Conservation (phyloP, 2,888 invertebrate genomes). For the Pristionchus fissidentatus region DNA sequence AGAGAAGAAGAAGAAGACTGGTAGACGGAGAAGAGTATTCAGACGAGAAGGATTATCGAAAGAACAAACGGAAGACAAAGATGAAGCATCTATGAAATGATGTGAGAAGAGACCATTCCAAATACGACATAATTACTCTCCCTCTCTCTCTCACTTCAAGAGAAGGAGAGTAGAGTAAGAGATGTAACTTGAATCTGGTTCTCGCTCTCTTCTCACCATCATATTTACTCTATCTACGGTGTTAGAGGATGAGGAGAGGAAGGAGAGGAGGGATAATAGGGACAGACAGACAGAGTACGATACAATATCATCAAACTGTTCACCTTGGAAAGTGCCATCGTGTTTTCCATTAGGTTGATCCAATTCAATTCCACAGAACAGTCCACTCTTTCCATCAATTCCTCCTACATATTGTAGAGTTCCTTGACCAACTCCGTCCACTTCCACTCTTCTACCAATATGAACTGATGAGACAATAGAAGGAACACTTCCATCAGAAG, state of each 20-base stretch:
- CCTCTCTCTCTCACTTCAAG: not conserved
- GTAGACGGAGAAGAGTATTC: not conserved
- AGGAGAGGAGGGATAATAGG: not conserved
- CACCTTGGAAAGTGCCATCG: constrained; percentile 79
- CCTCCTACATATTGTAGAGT: constrained; percentile 80
- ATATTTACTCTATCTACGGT: not conserved
- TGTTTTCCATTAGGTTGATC: constrained; percentile 80
- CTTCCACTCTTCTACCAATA: constrained; percentile 25
- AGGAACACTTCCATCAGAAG: not conserved
- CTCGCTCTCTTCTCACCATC: constrained; percentile 4
- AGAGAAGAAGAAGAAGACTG: constrained; percentile 10
- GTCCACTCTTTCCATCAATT: constrained; percentile 80
- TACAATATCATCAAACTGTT: not conserved
- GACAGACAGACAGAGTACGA: not conserved
- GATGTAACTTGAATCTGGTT: constrained; percentile 9
- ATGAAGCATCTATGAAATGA: not conserved
- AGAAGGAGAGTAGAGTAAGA: constrained; percentile 20
- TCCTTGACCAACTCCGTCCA: constrained; percentile 75
- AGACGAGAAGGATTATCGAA: constrained; percentile 23
- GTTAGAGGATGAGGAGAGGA: not conserved
- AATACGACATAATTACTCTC: constrained; percentile 33
- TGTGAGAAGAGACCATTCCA: not conserved
- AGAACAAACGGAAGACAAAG: constrained; percentile 30
- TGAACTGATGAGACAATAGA: constrained; percentile 23
- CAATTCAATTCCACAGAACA: constrained; percentile 83